These are phyloP conservation scores for Dicycla oo DNA, from an alignment of 2,888 invertebrate genomes.

Conservation along the genomic window DNA sequence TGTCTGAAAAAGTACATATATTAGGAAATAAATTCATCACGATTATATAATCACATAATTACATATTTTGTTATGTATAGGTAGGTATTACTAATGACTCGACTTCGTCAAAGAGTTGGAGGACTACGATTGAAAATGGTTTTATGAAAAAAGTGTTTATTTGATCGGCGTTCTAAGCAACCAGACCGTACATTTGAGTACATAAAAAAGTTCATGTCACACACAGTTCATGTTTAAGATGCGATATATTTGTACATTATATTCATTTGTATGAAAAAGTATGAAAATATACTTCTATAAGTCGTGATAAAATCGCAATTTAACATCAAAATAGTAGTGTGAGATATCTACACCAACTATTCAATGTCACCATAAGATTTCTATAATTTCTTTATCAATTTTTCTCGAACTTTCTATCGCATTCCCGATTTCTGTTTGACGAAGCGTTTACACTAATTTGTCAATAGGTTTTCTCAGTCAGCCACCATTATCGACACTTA, in stretches of 20 bases:
- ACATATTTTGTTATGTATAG: conserved; percentile 54
- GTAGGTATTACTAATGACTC: conserved; percentile 67
- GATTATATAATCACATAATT: conserved; percentile 61
- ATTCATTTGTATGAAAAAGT: conserved; percentile 62
- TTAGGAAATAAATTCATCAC: conserved; percentile 59
- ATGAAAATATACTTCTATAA: conserved; percentile 61
- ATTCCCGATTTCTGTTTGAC: conserved; percentile 67
- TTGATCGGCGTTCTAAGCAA: neutral
- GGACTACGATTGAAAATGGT: conserved; percentile 43
- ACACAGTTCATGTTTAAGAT: conserved; percentile 29
- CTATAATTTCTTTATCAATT: conserved; percentile 17
- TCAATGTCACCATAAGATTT: conserved; percentile 1
- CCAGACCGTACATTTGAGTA: conserved; percentile 1
- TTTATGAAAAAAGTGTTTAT: conserved; percentile 12
- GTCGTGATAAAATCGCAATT: conserved; percentile 43
- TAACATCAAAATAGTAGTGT: conserved; percentile 36
- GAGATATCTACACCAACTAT: conserved; percentile 35
- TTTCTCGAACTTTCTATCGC: conserved; percentile 60
- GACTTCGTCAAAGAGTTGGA: conserved; percentile 61
- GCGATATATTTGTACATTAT: conserved; percentile 62
- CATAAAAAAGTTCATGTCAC: neutral
- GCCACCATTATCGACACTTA: conserved; percentile 69
- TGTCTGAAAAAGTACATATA: conserved; percentile 52
- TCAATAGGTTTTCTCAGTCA: conserved; percentile 75
- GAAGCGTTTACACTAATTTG: conserved; percentile 71